phyloP scores from a whole-genome alignment of 2,888 invertebrate genomes.

The Rhodophaea formosa region DNA sequence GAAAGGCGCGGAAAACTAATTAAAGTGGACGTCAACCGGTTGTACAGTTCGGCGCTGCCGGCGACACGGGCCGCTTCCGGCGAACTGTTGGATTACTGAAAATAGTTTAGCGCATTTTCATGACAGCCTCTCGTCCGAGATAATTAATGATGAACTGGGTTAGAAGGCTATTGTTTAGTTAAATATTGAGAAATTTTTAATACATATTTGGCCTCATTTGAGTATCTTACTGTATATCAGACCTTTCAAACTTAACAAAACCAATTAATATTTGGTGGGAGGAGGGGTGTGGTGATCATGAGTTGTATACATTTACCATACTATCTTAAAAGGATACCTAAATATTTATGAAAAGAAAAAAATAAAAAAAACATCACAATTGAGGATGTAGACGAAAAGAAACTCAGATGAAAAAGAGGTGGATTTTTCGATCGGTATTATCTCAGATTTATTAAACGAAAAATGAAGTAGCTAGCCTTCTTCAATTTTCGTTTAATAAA shows the following conservation, averaged over 20 bases:
- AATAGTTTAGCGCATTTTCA: slow-evolving; percentile 3
- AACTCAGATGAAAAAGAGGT: too few relatives aligned
- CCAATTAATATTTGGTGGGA: too few relatives aligned
- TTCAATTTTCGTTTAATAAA: slow-evolving; percentile 8
- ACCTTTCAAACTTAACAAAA: too few relatives aligned
- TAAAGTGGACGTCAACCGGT: slow-evolving; percentile 35
- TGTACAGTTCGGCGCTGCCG: slow-evolving; percentile 11
- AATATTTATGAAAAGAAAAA: too few relatives aligned
- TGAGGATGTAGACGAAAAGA: too few relatives aligned
- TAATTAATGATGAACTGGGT: not conserved
- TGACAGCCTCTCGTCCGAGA: not conserved
- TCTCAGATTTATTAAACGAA: too few relatives aligned
- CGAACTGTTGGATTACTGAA: slow-evolving; percentile 6
- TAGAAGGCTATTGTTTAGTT: not conserved
- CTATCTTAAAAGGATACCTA: too few relatives aligned
- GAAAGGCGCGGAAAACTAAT: slow-evolving; percentile 37
- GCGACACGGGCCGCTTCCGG: slow-evolving; percentile 5
- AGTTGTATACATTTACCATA: too few relatives aligned
- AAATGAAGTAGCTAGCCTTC: not conserved
- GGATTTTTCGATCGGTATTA: not conserved
- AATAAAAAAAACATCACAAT: too few relatives aligned
- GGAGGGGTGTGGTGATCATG: too few relatives aligned
- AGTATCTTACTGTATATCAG: too few relatives aligned
- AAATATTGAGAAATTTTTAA: not conserved
- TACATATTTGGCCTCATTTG: too few relatives aligned